Base-by-base conservation (phyloP, 2,113 vertebrate species). In the Cichladusa arquata region DNA sequence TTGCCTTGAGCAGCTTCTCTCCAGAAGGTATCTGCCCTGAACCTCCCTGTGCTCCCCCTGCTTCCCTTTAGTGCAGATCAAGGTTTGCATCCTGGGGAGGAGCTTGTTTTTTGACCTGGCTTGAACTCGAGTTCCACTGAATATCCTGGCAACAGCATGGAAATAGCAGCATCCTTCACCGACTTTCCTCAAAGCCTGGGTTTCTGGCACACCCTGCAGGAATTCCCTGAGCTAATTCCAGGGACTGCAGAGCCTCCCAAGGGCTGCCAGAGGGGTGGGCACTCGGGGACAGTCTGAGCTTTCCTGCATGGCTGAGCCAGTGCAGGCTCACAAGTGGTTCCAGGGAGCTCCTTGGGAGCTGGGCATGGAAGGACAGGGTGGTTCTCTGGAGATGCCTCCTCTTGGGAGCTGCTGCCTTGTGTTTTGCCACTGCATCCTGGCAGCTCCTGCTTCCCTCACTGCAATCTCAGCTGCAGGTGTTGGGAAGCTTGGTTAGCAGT, bases 131-230 rank as follows among this genome's bases (percentile, higher is more conserved):
- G 31, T 36, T 78, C 61, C 5, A 5, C 48, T n/a, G 71, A 58
- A 64, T 74, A 57, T 81, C 88, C 64, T 91, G 70, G 67, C 64
- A 90, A 83, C 67, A 38, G 72, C 34, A 9, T 7, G 40, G 81
- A 47, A 91, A 81, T 8, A 84, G 72, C 90, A 79, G 61, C 76
- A n/a, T 93, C 90, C 77, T 76, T 65, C 56, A 22, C 45, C 11
- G 25, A 73, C 8, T 31, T 44, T 40, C 86, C 18, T 85, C 47
- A 2, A 83, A 87, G 50, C 31, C 91, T 74, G 72, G 56, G 66
- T 56, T 92, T 92, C 60, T 91, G 82, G 82, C 92, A 93, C 88
- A 93, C 88, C 82, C 85, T 88, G 70, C 70, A 94, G 90, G 90
- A 76, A 82, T 88, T 88, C 36, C 53, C 60, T 12, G 54, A 83